Evolutionary conservation across 1,140 invertebrate genomes (phyloP).

Genomic region (Neodiprion virginianus): DNA sequence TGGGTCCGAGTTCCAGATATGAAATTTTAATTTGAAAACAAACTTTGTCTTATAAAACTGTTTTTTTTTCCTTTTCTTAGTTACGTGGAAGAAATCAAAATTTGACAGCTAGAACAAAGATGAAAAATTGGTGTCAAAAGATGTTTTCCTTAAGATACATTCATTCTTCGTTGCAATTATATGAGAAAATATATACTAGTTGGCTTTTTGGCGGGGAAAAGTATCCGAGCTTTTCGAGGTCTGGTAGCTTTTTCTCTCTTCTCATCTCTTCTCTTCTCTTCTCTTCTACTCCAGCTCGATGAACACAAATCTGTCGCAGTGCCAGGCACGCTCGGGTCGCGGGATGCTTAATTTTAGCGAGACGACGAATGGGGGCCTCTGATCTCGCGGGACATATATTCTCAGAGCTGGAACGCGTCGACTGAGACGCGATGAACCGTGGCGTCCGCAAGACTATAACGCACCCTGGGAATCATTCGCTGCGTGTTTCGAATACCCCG

Average conservation of each 20-base stretch:
- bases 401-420: conserved; percentile 22
- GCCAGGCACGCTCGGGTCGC: background rate
- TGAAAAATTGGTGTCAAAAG: no score
- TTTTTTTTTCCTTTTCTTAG: no score
- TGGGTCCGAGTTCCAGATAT: no score
- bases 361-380: conserved; percentile 32
- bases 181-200: no score
- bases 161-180: no score
- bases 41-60: no score
- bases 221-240: no score
- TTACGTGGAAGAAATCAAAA: no score
- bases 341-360: conserved; percentile 28
- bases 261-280: background rate
- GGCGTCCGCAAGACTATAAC: background rate
- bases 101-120: no score
- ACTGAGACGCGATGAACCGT: conserved; percentile 21
- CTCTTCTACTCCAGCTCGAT: background rate
- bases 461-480: conserved; percentile 25
- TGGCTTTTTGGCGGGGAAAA: no score
- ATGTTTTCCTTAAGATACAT: no score
- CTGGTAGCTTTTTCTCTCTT: background rate
- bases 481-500: conserved; percentile 25
- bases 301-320: conserved; percentile 14
- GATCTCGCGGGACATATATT: conserved; percentile 29
- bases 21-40: no score